phyloP scores from a whole-genome alignment of 2,888 invertebrate species.

The Phyllotreta cruciferae region DNA sequence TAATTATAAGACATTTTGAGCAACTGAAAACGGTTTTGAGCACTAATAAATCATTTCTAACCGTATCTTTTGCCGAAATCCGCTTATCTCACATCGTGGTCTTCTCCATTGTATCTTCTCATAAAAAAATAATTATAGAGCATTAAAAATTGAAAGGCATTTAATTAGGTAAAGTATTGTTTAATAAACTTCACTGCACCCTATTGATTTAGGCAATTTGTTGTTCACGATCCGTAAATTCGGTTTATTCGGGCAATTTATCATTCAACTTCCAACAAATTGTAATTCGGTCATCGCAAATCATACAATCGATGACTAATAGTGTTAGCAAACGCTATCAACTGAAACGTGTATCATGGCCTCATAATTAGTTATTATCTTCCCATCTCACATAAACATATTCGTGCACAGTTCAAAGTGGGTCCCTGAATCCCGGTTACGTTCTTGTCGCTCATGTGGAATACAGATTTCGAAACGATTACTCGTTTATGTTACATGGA shows the following conservation, averaged over 20 bases:
- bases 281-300: slow-evolving; percentile 46
- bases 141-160: too few species aligned
- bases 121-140: too few species aligned
- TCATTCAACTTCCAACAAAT: slow-evolving; percentile 43
- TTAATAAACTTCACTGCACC: too few species aligned
- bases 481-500: neutral
- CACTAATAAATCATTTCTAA: too few species aligned
- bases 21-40: too few species aligned
- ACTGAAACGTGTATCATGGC: slow-evolving; percentile 45
- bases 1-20: too few species aligned
- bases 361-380: slow-evolving; percentile 46
- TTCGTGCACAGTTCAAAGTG: slow-evolving; percentile 27
- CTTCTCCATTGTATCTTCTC: too few species aligned
- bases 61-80: too few species aligned
- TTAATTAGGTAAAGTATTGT: too few species aligned
- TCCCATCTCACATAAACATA: slow-evolving; percentile 32
- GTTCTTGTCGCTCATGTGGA: slow-evolving; percentile 21
- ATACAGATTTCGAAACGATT: slow-evolving; percentile 19
- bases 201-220: neutral
- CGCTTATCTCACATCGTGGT: too few species aligned
- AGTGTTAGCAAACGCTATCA: slow-evolving; percentile 41
- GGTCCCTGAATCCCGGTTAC: slow-evolving; percentile 22
- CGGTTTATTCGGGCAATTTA: slow-evolving; percentile 27
- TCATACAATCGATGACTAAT: slow-evolving; percentile 45
- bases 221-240: neutral